A percentile compares a stretch with the other conserved stretches of the same genome.
phyloP scores from a whole-genome alignment of 2,113 vertebrate genomes.

The Scomber scombrus region DNA sequence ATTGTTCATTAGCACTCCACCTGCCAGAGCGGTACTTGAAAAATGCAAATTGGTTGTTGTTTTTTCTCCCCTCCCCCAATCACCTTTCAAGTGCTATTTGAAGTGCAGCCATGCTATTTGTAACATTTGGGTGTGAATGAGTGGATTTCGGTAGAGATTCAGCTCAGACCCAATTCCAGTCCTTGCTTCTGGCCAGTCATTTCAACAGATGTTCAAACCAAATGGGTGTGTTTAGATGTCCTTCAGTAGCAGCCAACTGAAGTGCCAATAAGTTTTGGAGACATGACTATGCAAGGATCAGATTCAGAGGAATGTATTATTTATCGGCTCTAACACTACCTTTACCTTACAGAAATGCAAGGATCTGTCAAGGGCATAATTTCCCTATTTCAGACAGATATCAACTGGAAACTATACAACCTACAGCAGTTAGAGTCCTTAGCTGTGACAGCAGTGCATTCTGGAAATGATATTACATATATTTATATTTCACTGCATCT shows the following conservation, averaged over 20 bases:
- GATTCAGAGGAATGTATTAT: constrained; percentile 53
- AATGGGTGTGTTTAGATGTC: constrained; percentile 47
- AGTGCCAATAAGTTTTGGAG: too few species aligned
- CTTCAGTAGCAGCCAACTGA: constrained; percentile 33
- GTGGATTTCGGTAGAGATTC: constrained; percentile 55
- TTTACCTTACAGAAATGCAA: constrained; percentile 1
- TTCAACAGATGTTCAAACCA: constrained; percentile 29
- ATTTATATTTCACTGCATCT: not conserved
- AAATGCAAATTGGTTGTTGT: constrained; percentile 76
- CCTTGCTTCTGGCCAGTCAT: constrained; percentile 29
- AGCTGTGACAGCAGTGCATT: not conserved
- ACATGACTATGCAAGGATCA: constrained; percentile 37
- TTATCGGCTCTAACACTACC: constrained; percentile 30
- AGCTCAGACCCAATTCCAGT: constrained; percentile 45
- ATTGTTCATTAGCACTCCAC: constrained; percentile 79
- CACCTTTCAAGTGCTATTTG: constrained; percentile 72
- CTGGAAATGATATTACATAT: constrained; percentile 6
- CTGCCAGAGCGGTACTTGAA: constrained; percentile 65
- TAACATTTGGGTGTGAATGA: constrained; percentile 47
- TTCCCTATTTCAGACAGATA: constrained; percentile 2
- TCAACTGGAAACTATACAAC: not conserved
- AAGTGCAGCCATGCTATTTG: constrained; percentile 62
- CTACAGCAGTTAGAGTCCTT: constrained; percentile 11
- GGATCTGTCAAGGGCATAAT: constrained; percentile 22
- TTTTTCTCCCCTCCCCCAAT: constrained; percentile 53